Conservation (phyloP, 2,888 invertebrate species). For the Parnassius smintheus region DNA sequence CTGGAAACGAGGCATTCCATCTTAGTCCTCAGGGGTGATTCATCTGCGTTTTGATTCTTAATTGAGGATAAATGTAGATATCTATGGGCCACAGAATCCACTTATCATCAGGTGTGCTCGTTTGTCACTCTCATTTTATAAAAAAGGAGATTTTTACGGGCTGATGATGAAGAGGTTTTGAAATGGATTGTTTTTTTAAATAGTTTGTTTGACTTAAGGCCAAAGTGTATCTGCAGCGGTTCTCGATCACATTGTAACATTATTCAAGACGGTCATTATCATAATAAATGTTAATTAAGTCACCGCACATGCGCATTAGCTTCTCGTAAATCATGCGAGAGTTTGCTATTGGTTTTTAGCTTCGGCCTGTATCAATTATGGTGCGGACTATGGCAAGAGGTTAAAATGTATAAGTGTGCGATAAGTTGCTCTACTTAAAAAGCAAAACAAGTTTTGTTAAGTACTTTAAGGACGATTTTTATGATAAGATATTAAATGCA, state of each 20-base stretch:
- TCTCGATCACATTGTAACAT: slow-evolving; percentile 63
- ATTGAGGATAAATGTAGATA: too few relatives aligned
- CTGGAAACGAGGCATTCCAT: too few relatives aligned
- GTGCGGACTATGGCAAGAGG: slow-evolving; percentile 57
- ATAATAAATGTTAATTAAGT: slow-evolving; percentile 79
- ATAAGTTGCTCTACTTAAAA: slow-evolving; percentile 40
- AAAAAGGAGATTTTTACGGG: too few relatives aligned
- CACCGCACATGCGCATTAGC: slow-evolving; percentile 70
- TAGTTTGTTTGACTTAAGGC: slow-evolving; percentile 13
- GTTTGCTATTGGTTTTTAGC: slow-evolving; percentile 73
- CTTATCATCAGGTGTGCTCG: too few relatives aligned
- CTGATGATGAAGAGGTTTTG: too few relatives aligned
- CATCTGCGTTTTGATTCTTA: too few relatives aligned
- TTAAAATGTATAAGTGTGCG: slow-evolving; percentile 21
- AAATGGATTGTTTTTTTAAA: too few relatives aligned
- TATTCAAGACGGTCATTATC: slow-evolving; percentile 64
- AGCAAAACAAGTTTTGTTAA: background rate
- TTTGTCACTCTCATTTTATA: too few relatives aligned
- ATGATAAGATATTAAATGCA: too few relatives aligned
- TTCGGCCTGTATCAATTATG: slow-evolving; percentile 68
- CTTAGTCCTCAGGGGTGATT: too few relatives aligned
- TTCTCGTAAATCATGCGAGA: slow-evolving; percentile 63
- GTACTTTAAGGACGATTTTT: background rate
- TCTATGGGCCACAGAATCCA: too few relatives aligned
- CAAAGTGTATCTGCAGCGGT: slow-evolving; percentile 18